Evolutionary conservation across 2,797 vertebrate species (phyloP), one percentile per base, ranked within the genome.

Genomic region (Danio tinwini): DNA sequence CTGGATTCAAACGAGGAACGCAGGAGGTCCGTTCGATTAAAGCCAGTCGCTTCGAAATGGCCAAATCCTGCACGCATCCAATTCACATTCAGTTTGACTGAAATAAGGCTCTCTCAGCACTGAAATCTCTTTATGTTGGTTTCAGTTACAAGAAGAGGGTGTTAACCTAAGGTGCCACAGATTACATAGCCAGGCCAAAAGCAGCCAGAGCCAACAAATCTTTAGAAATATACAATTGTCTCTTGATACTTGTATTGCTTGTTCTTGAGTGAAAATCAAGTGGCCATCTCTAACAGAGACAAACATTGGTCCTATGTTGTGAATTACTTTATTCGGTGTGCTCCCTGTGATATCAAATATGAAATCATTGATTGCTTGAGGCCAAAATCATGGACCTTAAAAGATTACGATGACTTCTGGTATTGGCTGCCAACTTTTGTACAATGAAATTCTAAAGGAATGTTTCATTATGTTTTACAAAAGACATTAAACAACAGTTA

Each of bases 21-120:
- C 44, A 44, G 13, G 62, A 56, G 16, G 63, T 53, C 68, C 45
- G 19, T 55, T 74, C 11, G 50, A 75, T 29, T 50, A 49, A 79
- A 78, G 49, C 73, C 82, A 65, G 78, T 78, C 50, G 74, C 62
- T 76, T 81, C 21, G 64, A 75, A 84, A 81, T 73, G 83, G 78
- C 85, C 83, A 81, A 73, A 81, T 81, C 78, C 78, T 78, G 78
- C 80, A 84, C 70, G 52, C 82, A 81, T 82, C 82, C 75, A 84
- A 78, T 76, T 86, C 78, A 84, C 85, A 84, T 83, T 86, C 85
- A 86, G 85, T 84, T 81, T 76, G 82, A 86, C 82, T 86, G 82
- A 84, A 84, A 65, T 86, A 86, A 86, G 85, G 85, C 85, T 84
- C 82, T 78, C 78, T 84, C 78, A 59, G 75, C 65, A 76, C 82